Percentiles rank a stretch among this genome's conserved stretches.
These are phyloP conservation scores for Pachyseris speciosa DNA, from an alignment of 64 coral and sea anemone species.

Conservation along the genomic window DNA sequence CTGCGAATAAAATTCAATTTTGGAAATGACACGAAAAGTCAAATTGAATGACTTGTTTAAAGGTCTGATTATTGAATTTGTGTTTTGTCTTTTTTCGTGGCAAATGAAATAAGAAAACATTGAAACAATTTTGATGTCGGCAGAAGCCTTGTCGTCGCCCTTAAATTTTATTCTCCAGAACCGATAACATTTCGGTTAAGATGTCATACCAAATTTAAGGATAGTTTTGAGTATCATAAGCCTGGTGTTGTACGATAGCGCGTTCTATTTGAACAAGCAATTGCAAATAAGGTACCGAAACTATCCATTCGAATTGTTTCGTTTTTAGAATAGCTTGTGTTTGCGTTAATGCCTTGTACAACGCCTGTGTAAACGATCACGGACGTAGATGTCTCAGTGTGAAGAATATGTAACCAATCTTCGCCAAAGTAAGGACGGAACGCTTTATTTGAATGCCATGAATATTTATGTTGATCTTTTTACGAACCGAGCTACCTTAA, in stretches of 20 bases:
- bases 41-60: slow-evolving; percentile 15
- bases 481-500: no score
- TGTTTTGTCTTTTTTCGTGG: not conserved
- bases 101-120: not conserved
- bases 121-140: not conserved
- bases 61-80: not conserved
- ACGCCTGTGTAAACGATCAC: not conserved
- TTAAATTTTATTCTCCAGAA: no score
- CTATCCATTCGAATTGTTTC: not conserved
- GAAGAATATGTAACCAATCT: slow-evolving; percentile 4
- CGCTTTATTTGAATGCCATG: slow-evolving; percentile 11
- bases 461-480: not conserved
- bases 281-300: not conserved
- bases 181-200: no score
- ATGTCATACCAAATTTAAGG: no score
- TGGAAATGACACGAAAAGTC: not conserved
- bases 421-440: not conserved
- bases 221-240: no score
- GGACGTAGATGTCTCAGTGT: not conserved
- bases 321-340: not conserved
- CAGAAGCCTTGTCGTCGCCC: no score
- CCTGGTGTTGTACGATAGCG: not conserved
- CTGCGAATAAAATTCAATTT: not conserved
- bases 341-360: not conserved
- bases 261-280: not conserved